Evolutionary conservation across 1,140 invertebrate species (phyloP), one percentile per base, ranked within the genome.

Genomic region (Drosophila suzukii): DNA sequence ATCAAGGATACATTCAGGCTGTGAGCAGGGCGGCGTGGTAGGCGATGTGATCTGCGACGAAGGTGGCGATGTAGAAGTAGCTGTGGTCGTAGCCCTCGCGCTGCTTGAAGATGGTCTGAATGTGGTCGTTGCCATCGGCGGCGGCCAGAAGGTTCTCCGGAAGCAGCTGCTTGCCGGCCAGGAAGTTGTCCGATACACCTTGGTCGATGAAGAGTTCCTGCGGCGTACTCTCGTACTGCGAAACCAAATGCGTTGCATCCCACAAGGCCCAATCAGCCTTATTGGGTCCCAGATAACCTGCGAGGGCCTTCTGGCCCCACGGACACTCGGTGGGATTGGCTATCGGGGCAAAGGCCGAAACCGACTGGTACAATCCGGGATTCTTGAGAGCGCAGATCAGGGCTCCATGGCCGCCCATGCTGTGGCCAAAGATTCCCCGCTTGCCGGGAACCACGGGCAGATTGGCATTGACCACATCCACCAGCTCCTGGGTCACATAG

Each of bases 381-480:
- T 98, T 99, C 92, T 98, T 98, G 20, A 99, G 93, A 15, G 96
- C 96, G 92, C 97, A 97, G 36, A 98, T 96, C 24, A 99, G 92
- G 30, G 99, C 98, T 30, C 99, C 99, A 93, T 99, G 98, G 57
- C 98, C 98, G 56, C 98, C 98, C 98, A 99, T 99, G 90, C 98
- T 97, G 82, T 98, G 97, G 0, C 97, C 97, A 94, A 96, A 97
- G 74, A 98, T 97, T 6, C 96, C 96, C 77, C 96, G 94, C 78
- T 93, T 94, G 5, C 94, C 93, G 17, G 93, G 88, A 34, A 95
- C 85, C 73, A 94, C 93, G 17, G 94, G 94, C 82, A 98, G 97
- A 86, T 97, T 96, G 4, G 93, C 91, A 77, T 95, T 95, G 30
- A 99, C 94, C n/a, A 99, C 61, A 47, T 95, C 93, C 61, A 96